Base-by-base conservation (phyloP, 2,113 vertebrate genomes). In the Herpetotheres cachinnans region DNA sequence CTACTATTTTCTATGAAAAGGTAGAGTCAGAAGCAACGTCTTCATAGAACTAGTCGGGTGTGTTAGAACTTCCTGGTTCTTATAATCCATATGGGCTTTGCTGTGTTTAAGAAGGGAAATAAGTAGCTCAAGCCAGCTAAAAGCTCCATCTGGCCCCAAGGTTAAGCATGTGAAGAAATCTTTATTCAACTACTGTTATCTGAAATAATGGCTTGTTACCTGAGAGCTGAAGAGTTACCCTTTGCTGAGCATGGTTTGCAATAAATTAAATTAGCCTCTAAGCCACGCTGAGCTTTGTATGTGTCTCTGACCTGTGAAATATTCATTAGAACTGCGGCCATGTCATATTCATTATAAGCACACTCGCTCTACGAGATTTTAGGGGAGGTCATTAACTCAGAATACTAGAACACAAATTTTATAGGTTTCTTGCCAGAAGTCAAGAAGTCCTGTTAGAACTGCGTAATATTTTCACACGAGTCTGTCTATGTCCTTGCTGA, bases 171-270 rank as follows among this genome's bases (percentile, higher is more conserved):
- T 9, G 44, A 69, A 26, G 54, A 69, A 86, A 77, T 55, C 34
- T 83, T 6, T 16, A 14, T 72, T 72, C 20, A 42, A 0, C 9
- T 40, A 0, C 9, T 40, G 15, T 58, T 77, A 44, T 10, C 56
- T 44, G 62, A 42, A n/a, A 17, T 9, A 40, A 5, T 14, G 25
- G 36, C 17, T 89, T 25, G 3, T 54, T 29, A 7, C 7, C 50
- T 30, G 38, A n/a, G 47, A 76, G 26, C 34, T 58, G 19, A 55
- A 40, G 55, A 52, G 25, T 42, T 42, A n/a, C 9, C 30, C 16
- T 55, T 36, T 47, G 59, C 59, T 30, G 54, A 59, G 59, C 3
- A 13, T 22, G 34, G 16, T 56, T 73, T 44, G 20, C 30, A 63
- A 6, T 38, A 20, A 59, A 46, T 44, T 18, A 49, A 44, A 59